These are phyloP conservation scores for Sminthurinus signatus DNA, from an alignment of 1,140 invertebrate species.

Conservation along the genomic window DNA sequence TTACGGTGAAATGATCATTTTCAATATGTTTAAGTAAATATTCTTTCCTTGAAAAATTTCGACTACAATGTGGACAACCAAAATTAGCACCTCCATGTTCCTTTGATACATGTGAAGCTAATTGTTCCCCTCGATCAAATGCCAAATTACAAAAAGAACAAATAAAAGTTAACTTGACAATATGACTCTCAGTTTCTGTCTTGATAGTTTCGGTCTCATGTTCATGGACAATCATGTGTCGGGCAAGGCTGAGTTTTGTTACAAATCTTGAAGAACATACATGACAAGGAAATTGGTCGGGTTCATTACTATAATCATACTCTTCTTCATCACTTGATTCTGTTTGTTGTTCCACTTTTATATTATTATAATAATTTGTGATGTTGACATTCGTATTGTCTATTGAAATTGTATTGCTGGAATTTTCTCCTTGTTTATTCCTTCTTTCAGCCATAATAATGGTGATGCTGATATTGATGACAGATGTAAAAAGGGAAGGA, in stretches of 20 bases:
- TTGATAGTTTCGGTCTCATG: neutral
- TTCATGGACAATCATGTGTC: slow-evolving; percentile 29
- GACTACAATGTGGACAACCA: slow-evolving; percentile 21
- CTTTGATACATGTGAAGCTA: slow-evolving; percentile 17
- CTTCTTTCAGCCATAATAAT: too few relatives aligned
- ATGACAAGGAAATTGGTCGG: slow-evolving; percentile 18
- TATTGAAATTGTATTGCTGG: too few relatives aligned
- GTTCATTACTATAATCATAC: slow-evolving; percentile 1
- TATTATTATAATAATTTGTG: too few relatives aligned
- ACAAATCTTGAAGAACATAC: slow-evolving; percentile 27
- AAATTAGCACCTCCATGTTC: slow-evolving; percentile 34
- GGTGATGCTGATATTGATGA: too few relatives aligned
- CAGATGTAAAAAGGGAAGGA: too few relatives aligned
- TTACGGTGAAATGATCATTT: slow-evolving; percentile 9
- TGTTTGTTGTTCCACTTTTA: neutral
- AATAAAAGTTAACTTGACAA: neutral
- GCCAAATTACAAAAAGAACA: slow-evolving; percentile 12
- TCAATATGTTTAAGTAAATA: slow-evolving; percentile 22
- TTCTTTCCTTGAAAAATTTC: slow-evolving; percentile 22
- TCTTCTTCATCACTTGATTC: neutral
- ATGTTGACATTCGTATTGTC: too few relatives aligned
- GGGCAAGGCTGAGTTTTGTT: slow-evolving; percentile 20
- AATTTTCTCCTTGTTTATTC: too few relatives aligned
- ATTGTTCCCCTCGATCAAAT: slow-evolving; percentile 13
- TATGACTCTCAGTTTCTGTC: neutral